These are phyloP conservation scores for Arnoldichthys spilopterus DNA, from an alignment of 2,797 vertebrate genomes.

Conservation along the genomic window DNA sequence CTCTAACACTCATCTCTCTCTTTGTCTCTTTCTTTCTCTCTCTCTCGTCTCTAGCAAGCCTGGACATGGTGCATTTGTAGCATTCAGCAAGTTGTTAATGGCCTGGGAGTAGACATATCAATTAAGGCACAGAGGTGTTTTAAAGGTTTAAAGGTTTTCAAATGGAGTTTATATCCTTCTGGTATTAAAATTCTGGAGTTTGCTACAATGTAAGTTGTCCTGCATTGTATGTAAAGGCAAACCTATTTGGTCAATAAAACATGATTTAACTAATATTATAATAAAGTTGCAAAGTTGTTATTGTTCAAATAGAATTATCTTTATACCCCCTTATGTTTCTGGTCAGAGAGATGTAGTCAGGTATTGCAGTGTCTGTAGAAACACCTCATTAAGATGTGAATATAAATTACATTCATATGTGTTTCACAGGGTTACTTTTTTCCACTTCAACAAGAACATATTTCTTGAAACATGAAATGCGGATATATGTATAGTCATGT, in stretches of 20 bases:
- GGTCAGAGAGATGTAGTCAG: not conserved
- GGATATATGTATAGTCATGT: too few relatives aligned
- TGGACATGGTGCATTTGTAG: conserved; percentile 75
- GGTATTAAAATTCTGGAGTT: not conserved
- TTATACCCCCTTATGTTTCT: not conserved
- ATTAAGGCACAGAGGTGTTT: not conserved
- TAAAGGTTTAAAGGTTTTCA: too few relatives aligned
- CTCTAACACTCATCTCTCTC: not conserved
- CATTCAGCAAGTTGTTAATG: conserved; percentile 79
- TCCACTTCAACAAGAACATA: too few relatives aligned
- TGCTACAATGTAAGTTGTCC: not conserved
- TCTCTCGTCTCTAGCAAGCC: conserved; percentile 72
- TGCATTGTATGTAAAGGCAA: not conserved
- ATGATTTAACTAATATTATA: not conserved
- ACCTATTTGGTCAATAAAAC: not conserved
- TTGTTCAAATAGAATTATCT: not conserved
- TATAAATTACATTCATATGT: not conserved
- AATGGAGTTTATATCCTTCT: not conserved
- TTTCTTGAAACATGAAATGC: too few relatives aligned
- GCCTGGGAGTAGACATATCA: conserved; percentile 72
- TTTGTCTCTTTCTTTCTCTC: conserved; percentile 15
- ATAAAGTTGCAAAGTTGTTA: not conserved
- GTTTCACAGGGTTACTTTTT: not conserved
- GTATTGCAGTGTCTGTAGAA: not conserved
- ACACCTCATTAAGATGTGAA: not conserved